A percentile compares a stretch with the other conserved stretches of the same genome.
Evolutionary conservation across 2,113 vertebrate genomes (phyloP).

Genomic region (Paedocypris sp.): DNA sequence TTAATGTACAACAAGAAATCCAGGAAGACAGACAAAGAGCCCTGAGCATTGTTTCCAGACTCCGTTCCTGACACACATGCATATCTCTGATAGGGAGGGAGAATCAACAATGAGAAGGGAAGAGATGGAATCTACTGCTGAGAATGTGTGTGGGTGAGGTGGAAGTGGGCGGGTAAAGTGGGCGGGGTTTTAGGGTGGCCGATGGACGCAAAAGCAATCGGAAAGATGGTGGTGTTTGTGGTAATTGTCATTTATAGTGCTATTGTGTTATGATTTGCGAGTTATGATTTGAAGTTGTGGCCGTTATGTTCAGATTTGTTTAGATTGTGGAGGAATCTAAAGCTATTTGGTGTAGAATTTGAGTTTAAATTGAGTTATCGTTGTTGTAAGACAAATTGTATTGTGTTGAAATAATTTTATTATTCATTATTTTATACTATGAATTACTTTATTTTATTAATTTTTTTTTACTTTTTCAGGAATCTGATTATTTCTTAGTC

Average conservation of each 20-base stretch:
- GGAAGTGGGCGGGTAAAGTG: constrained; percentile 32
- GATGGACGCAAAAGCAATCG: constrained; percentile 51
- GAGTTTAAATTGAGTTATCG: too few species aligned
- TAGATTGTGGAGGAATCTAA: too few species aligned
- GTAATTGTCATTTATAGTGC: too few species aligned
- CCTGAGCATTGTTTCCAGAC: constrained; percentile 12
- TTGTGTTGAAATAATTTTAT: too few species aligned
- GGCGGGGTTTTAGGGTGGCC: too few species aligned
- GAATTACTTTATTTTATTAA: too few species aligned
- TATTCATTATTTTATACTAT: too few species aligned
- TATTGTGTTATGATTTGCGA: neutral
- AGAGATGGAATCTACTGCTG: constrained; percentile 2
- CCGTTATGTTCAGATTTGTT: too few species aligned
- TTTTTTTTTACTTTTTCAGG: too few species aligned
- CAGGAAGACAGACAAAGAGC: constrained; percentile 28
- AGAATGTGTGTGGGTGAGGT: neutral
- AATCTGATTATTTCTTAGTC: too few species aligned
- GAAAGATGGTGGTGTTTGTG: constrained; percentile 52
- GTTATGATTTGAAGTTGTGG: constrained; percentile 6
- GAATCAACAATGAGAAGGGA: constrained; percentile 8
- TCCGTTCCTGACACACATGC: constrained; percentile 17
- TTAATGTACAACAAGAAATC: constrained; percentile 24
- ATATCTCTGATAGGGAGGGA: neutral
- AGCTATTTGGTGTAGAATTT: too few species aligned
- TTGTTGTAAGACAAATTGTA: too few species aligned